Evolutionary conservation across 2,113 vertebrate genomes (phyloP).

Genomic region (Terrapene triunguis): DNA sequence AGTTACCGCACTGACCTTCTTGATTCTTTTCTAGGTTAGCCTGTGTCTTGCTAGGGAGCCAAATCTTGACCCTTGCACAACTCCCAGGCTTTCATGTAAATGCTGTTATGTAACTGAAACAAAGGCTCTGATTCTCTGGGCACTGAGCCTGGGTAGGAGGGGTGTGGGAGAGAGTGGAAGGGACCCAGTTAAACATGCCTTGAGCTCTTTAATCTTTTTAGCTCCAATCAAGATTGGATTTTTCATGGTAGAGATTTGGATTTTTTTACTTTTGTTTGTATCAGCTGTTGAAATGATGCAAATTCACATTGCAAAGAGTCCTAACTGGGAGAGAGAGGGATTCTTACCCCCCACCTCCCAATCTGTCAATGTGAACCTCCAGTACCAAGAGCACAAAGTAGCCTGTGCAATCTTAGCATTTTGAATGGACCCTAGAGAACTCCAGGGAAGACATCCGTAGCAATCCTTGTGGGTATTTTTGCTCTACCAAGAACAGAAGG

Average conservation of each 20-base stretch:
- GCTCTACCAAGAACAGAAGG: neutral
- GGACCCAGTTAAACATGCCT: conserved; percentile 7
- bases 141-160: neutral
- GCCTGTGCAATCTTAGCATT: neutral
- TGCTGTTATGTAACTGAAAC: conserved; percentile 26
- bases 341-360: too few relatives aligned
- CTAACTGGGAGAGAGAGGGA: neutral
- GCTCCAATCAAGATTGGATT: conserved; percentile 44
- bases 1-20: neutral
- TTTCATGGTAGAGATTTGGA: conserved; percentile 23
- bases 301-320: conserved; percentile 34
- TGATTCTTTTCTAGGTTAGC: neutral
- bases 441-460: neutral
- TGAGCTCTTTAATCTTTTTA: conserved; percentile 35
- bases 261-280: neutral
- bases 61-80: neutral
- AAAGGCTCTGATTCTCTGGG: conserved; percentile 40
- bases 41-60: fast-evolving
- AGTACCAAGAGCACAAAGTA: too few relatives aligned
- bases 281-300: neutral
- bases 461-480: conserved; percentile 29
- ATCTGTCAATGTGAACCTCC: too few relatives aligned
- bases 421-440: neutral
- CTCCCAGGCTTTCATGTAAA: neutral
- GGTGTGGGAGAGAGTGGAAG: neutral